phyloP scores from a whole-genome alignment of 2,888 invertebrate species.

The Lepidocyrtoides sp. region DNA sequence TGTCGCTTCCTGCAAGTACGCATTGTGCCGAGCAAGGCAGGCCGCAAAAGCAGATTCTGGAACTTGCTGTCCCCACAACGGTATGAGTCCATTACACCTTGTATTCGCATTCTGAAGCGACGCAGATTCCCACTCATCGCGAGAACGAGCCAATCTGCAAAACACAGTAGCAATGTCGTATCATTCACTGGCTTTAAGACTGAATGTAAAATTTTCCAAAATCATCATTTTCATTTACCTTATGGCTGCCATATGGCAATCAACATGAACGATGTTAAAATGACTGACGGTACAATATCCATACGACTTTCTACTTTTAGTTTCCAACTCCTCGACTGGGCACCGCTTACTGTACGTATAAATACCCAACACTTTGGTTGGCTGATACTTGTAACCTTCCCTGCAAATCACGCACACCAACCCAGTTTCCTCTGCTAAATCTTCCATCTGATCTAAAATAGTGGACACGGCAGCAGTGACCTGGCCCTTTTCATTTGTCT shows the following conservation, averaged over 20 bases:
- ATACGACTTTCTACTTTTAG: constrained; percentile 92
- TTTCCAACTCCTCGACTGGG: constrained; percentile 97
- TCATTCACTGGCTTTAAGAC: background rate
- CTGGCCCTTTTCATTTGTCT: constrained; percentile 99
- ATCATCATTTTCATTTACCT: constrained; percentile 88
- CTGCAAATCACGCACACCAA: constrained; percentile 98
- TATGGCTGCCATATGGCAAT: constrained; percentile 99
- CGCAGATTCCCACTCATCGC: constrained; percentile 99
- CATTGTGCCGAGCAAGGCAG: constrained; percentile 96
- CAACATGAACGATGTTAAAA: constrained; percentile 99
- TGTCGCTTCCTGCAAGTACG: constrained; percentile 90
- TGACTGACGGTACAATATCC: constrained; percentile 98
- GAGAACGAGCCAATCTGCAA: constrained; percentile 89
- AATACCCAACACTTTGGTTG: constrained; percentile 96
- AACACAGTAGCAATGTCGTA: background rate
- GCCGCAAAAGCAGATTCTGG: constrained; percentile 97
- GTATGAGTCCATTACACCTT: constrained; percentile 98
- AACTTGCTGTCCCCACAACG: constrained; percentile 98
- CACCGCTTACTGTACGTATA: constrained; percentile 99
- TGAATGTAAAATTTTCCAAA: background rate
- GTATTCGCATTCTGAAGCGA: constrained; percentile 99
- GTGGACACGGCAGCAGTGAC: constrained; percentile 88
- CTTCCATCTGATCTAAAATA: constrained; percentile 94
- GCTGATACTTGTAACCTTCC: constrained; percentile 98
- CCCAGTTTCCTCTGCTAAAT: constrained; percentile 98